Base-by-base conservation (phyloP, 2,888 invertebrate species). In the Lottia scabra region DNA sequence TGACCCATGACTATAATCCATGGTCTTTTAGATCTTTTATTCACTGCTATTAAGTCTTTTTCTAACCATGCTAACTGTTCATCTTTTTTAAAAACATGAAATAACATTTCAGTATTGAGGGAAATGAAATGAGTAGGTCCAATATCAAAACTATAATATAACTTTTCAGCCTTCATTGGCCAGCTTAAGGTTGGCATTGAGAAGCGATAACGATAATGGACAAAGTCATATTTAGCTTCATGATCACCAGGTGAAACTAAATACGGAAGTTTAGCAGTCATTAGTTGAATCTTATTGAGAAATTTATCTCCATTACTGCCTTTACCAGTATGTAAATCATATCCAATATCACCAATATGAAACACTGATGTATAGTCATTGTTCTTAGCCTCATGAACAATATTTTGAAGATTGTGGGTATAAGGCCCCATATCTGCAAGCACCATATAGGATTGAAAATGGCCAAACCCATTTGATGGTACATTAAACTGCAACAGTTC, bases 51-150 rank as follows among this genome's bases (percentile, higher is more conserved):
- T 13, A 87, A 70, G 64, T 86, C 84, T 62, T 78, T 75, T n/a
- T 79, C 78, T 23, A 87, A 72, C 87, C 87, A 87, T 8, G 73
- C 68, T 30, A 84, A 68, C 75, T 82, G 82, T 5, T 73, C 64
- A 2, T 80, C 74, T 63, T 80, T 96, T 89, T 96, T 96, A 79
- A 93, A 92, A 15, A 93, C 91, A 65, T 70, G 71, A 63, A 81
- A 78, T 64, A 85, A 83, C 3, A 83, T 80, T 70, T 87, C 85
- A 4, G 86, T 82, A 45, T 82, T 83, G 67, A 84, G 78, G 23
- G 81, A 74, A 26, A 87, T 78, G 75, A 87, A 85, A 73, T 87
- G 88, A 12, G 85, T 83, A 10, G 84, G 84, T 8, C 88, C 88
- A 38, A 87, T 79, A 71, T 87, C 80, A 45, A 86, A 66, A 67